Percentiles rank a stretch among this genome's conserved stretches.
Evolutionary conservation across 2,113 vertebrate species (phyloP).

Genomic region (Poicephalus gulielmi): DNA sequence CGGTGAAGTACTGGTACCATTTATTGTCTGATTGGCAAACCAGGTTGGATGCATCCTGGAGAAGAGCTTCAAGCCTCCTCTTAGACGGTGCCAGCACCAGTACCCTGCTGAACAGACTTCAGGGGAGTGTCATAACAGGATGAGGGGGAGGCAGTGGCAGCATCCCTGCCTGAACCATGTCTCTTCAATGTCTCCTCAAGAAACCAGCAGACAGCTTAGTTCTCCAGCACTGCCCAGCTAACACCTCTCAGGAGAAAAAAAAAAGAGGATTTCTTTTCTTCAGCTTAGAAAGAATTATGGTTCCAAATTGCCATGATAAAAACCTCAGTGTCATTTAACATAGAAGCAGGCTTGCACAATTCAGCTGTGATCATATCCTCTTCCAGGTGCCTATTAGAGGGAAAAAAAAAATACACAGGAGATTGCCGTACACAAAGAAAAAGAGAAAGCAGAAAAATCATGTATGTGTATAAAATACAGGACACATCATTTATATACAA

Average conservation of each 20-base stretch:
- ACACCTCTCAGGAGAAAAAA: neutral
- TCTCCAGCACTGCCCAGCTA: neutral
- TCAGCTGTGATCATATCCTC: neutral
- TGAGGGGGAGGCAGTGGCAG: neutral
- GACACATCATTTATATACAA: neutral
- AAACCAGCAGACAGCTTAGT: neutral
- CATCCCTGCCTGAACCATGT: neutral
- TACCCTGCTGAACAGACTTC: neutral
- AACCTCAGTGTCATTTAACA: neutral
- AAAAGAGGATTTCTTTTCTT: neutral
- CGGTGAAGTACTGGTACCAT: neutral
- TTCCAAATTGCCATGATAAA: neutral
- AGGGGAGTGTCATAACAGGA: rapidly evolving
- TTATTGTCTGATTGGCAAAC: neutral
- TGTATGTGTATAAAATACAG: neutral
- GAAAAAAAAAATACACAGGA: neutral
- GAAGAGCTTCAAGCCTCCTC: neutral
- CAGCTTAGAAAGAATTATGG: neutral
- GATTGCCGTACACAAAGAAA: neutral
- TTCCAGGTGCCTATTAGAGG: neutral
- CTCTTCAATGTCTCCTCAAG: neutral
- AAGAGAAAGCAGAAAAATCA: neutral
- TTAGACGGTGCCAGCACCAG: neutral
- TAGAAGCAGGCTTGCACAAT: neutral
- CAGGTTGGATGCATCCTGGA: neutral